Evolutionary conservation across 2,888 invertebrate genomes (phyloP).

Genomic region (Amorpha juglandis): DNA sequence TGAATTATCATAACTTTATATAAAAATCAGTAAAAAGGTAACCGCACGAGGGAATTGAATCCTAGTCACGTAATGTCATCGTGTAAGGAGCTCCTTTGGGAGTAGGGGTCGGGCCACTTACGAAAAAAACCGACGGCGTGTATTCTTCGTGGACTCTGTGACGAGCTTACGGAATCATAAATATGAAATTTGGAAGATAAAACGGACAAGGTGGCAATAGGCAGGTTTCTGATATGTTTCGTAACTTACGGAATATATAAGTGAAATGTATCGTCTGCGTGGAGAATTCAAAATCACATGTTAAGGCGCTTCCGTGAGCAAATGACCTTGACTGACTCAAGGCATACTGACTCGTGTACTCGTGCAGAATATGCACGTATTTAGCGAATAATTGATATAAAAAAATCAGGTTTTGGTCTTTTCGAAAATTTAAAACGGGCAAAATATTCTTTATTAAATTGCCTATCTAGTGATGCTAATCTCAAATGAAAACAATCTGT

Average conservation of each 20-base stretch:
- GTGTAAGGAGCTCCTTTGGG: conserved; percentile 17
- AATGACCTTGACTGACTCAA: no score
- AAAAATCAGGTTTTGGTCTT: no score
- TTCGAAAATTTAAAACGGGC: no score
- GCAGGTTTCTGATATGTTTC: not conserved
- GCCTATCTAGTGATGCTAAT: no score
- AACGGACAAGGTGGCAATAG: not conserved
- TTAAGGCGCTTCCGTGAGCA: no score
- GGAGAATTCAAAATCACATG: not conserved
- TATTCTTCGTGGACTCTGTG: conserved; percentile 13
- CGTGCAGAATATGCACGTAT: no score
- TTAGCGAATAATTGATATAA: no score
- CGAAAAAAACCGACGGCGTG: conserved; percentile 9
- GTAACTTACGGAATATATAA: not conserved
- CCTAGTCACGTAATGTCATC: conserved; percentile 20
- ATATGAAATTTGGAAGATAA: conserved; percentile 9
- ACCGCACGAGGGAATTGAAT: conserved; percentile 13
- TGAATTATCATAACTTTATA: conserved; percentile 16
- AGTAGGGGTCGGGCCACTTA: conserved; percentile 6
- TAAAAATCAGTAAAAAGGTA: conserved; percentile 25
- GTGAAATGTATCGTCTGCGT: not conserved
- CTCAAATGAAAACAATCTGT: no score
- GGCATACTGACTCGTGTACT: no score
- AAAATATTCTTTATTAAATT: no score
- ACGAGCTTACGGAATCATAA: conserved; percentile 22